These are phyloP conservation scores for Mallateleia sp. DNA, from an alignment of 2,888 invertebrate genomes.

Conservation along the genomic window DNA sequence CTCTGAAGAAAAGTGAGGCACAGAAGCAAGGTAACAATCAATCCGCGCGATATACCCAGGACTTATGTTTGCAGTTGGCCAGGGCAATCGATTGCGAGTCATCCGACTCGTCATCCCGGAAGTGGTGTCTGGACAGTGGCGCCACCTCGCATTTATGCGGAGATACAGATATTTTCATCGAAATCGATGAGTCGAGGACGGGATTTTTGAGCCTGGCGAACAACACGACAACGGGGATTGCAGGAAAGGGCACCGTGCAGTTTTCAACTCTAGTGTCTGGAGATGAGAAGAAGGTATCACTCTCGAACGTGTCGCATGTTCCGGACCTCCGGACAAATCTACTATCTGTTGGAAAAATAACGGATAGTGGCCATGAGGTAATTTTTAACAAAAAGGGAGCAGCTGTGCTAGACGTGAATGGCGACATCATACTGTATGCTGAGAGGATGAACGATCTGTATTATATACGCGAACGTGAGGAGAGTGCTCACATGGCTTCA, in stretches of 20 bases:
- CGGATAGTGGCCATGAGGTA: no score
- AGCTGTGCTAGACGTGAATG: constrained; percentile 6
- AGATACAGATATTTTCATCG: background rate
- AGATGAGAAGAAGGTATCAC: constrained; percentile 2
- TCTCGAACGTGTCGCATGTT: constrained; percentile 10
- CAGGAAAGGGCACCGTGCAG: background rate
- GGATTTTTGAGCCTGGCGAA: background rate
- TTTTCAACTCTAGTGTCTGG: constrained; percentile 8
- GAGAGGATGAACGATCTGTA: constrained; percentile 35
- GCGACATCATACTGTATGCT: constrained; percentile 23
- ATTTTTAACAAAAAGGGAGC: constrained; percentile 32
- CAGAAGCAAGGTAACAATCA: background rate
- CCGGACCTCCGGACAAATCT: no score
- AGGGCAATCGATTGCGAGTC: no score
- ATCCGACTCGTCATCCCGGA: background rate
- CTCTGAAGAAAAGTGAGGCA: background rate
- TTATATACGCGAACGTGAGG: constrained; percentile 5
- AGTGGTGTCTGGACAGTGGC: constrained; percentile 37
- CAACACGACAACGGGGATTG: background rate
- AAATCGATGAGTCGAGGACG: background rate
- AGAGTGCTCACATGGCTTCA: background rate
- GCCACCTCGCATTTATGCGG: no score
- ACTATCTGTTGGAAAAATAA: no score
- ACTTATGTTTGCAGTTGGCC: background rate
- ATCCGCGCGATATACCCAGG: background rate